Conservation (phyloP, 2,113 vertebrate species). For the Rhea pennata region DNA sequence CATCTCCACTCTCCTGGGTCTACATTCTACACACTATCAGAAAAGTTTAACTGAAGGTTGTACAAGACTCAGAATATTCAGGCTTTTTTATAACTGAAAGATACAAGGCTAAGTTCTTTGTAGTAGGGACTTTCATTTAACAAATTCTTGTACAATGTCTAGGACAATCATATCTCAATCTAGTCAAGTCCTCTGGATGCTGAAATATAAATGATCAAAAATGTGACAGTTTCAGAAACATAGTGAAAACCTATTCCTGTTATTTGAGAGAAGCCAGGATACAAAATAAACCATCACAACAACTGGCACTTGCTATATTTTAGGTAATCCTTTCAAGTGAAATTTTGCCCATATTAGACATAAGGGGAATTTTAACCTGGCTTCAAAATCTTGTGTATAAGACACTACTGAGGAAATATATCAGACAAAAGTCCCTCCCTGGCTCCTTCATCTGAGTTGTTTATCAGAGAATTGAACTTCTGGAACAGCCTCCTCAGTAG, state of each 20-base stretch:
- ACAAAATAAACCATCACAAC: background rate
- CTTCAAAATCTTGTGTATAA: background rate
- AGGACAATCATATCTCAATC: background rate
- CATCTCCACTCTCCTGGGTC: background rate
- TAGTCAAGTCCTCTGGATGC: background rate
- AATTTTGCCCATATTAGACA: background rate
- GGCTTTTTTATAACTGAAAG: background rate
- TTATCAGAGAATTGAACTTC: background rate
- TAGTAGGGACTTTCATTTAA: background rate
- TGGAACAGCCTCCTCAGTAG: background rate
- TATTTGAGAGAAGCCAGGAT: background rate
- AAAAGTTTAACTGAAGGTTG: background rate
- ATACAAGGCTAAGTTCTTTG: background rate
- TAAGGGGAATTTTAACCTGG: background rate
- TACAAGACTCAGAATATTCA: background rate
- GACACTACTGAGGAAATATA: background rate
- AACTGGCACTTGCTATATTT: background rate
- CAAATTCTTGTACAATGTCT: background rate
- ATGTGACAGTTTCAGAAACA: background rate
- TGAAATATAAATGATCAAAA: background rate
- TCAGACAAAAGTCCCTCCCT: background rate
- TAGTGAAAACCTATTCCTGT: background rate
- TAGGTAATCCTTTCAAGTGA: background rate
- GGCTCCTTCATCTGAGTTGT: background rate
- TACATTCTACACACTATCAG: background rate